A percentile compares a stretch with the other conserved stretches of the same genome.
These are phyloP conservation scores for Paramuricea clavata DNA, from an alignment of 92 coral and sea anemone species.

Conservation along the genomic window DNA sequence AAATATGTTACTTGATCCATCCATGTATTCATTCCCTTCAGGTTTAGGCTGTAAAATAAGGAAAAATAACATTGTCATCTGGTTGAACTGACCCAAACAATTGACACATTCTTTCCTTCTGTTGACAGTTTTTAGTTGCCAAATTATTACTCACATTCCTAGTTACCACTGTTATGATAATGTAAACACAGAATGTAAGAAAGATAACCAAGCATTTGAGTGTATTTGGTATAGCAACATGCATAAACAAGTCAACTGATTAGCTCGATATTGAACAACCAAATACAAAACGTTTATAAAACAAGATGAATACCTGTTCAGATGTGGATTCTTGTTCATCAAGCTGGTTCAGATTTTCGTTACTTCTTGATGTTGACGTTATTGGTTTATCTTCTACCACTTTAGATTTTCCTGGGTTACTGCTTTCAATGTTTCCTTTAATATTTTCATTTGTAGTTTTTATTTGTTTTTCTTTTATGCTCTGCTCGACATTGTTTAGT, in stretches of 20 bases:
- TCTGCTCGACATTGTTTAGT: constrained; percentile 23
- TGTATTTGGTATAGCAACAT: no score
- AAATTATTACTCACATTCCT: no score
- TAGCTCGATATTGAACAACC: no score
- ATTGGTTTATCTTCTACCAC: constrained; percentile 12
- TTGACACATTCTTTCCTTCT: no score
- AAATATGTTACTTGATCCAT: constrained; percentile 17
- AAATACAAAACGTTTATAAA: no score
- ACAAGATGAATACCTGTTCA: constrained; percentile 3
- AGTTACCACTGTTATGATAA: no score
- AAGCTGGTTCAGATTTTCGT: background rate
- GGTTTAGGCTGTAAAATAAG: constrained; percentile 5
- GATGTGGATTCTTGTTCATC: background rate
- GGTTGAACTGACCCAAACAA: background rate
- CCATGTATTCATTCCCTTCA: constrained; percentile 18
- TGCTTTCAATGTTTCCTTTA: background rate
- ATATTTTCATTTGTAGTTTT: constrained; percentile 30
- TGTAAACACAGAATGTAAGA: no score
- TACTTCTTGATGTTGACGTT: constrained; percentile 6
- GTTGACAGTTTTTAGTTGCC: no score
- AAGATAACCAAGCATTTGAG: no score
- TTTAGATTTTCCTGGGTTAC: constrained; percentile 1
- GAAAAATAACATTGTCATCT: constrained; percentile 28
- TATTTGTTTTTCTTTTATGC: constrained; percentile 39
- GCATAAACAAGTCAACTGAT: no score